A percentile compares a stretch with the other conserved stretches of the same genome.
Conservation (phyloP, 2,888 invertebrate genomes). For the Alitta virens region DNA sequence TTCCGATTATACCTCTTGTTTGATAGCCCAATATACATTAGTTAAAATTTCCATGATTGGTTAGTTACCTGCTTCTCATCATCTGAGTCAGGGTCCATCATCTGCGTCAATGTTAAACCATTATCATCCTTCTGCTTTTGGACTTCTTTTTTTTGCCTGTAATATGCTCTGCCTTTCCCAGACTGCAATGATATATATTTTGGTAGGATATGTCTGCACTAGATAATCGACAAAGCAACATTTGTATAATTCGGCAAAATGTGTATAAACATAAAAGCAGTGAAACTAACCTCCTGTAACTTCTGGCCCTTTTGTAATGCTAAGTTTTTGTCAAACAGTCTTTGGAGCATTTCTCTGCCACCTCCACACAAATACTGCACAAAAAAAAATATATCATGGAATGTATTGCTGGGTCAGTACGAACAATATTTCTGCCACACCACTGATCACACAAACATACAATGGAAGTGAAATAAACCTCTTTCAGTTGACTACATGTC, state of each 20-base stretch:
- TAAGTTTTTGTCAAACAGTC: conserved; percentile 44
- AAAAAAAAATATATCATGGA: not conserved
- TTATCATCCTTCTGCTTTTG: conserved; percentile 23
- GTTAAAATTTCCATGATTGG: too few species aligned
- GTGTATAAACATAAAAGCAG: not conserved
- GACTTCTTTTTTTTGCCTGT: conserved; percentile 16
- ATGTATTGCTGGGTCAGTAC: too few species aligned
- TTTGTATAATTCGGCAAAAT: not conserved
- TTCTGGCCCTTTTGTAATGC: conserved; percentile 30
- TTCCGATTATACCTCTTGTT: too few species aligned
- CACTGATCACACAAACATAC: too few species aligned
- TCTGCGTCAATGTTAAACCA: conserved; percentile 41
- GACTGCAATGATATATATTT: not conserved
- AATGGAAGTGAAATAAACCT: conserved; percentile 34
- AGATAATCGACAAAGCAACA: not conserved
- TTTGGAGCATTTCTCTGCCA: conserved; percentile 37
- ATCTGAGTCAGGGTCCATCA: conserved; percentile 29
- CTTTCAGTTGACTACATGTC: conserved; percentile 74
- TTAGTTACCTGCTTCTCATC: too few species aligned
- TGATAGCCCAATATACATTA: too few species aligned
- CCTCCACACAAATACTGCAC: conserved; percentile 48
- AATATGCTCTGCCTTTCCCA: not conserved
- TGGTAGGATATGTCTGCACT: not conserved
- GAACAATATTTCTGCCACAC: too few species aligned
- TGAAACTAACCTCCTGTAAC: not conserved